phyloP scores from a whole-genome alignment of 2,888 invertebrate species.

The Phengaris alcon region DNA sequence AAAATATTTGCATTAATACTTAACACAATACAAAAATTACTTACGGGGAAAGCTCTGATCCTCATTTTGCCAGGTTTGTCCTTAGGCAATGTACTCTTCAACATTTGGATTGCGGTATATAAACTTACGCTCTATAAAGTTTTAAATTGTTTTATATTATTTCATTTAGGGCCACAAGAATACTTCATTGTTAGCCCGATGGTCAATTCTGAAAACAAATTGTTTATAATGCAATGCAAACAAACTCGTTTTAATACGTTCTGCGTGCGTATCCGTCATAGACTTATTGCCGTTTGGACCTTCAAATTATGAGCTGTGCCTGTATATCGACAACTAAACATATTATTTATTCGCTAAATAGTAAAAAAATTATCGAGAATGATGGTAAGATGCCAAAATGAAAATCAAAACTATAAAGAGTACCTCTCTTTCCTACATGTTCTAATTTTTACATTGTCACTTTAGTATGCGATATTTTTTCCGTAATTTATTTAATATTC shows the following conservation, averaged over 20 bases:
- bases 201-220: slow-evolving; percentile 67
- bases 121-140: slow-evolving; percentile 53
- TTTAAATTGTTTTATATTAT: slow-evolving; percentile 52
- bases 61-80: slow-evolving; percentile 97
- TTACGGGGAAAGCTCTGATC: slow-evolving; percentile 98
- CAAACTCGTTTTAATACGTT: slow-evolving; percentile 13
- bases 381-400: slow-evolving; percentile 29
- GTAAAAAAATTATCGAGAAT: slow-evolving; percentile 19
- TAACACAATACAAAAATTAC: slow-evolving; percentile 56
- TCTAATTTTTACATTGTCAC: slow-evolving; percentile 27
- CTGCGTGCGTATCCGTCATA: slow-evolving; percentile 1
- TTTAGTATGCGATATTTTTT: background rate
- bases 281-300: background rate
- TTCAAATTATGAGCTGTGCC: background rate
- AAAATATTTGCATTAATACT: background rate
- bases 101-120: slow-evolving; percentile 70
- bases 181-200: slow-evolving; percentile 69
- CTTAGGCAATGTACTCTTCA: slow-evolving; percentile 89
- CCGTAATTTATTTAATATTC: background rate
- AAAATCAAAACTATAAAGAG: slow-evolving; percentile 27
- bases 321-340: background rate
- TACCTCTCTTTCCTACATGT: slow-evolving; percentile 22
- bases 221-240: slow-evolving; percentile 29
- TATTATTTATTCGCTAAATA: background rate
- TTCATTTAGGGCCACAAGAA: slow-evolving; percentile 67